A percentile compares a stretch with the other conserved stretches of the same genome.
These are phyloP conservation scores for Seira musarum DNA, from an alignment of 2,888 invertebrate species.

Conservation along the genomic window DNA sequence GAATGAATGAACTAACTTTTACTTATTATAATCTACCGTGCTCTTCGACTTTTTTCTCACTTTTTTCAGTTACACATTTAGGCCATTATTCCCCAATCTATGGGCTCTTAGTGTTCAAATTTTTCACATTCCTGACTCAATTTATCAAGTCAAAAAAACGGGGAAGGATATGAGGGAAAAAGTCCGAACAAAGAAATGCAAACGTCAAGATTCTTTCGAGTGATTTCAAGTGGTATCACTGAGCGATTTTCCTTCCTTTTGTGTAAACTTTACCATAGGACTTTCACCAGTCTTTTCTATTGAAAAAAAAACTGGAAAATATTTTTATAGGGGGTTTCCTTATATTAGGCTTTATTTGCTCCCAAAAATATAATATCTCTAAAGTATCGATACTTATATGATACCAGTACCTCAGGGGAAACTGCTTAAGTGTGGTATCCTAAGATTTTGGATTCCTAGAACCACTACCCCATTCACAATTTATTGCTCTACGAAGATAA, in stretches of 20 bases:
- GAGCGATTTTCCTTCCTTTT: conserved; percentile 52
- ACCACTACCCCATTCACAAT: too few species aligned
- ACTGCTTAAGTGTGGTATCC: too few species aligned
- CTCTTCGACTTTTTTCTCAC: not conserved
- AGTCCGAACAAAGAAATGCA: conserved; percentile 54
- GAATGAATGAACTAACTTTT: too few species aligned
- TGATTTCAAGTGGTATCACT: conserved; percentile 60
- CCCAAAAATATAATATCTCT: too few species aligned
- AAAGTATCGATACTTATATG: too few species aligned
- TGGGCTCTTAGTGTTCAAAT: conserved; percentile 56
- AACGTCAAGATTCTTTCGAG: conserved; percentile 63
- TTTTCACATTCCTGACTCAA: conserved; percentile 61
- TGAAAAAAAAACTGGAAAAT: too few species aligned
- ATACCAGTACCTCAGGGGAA: too few species aligned
- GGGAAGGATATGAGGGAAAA: not conserved
- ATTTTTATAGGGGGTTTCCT: too few species aligned
- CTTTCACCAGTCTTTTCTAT: not conserved
- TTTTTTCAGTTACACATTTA: conserved; percentile 28
- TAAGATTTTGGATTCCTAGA: too few species aligned
- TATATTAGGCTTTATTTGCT: too few species aligned
- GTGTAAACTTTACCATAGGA: conserved; percentile 9
- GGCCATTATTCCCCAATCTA: conserved; percentile 42
- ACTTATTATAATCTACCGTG: too few species aligned
- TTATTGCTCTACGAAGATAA: too few species aligned
- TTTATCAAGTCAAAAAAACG: conserved; percentile 60